Evolutionary conservation across 2,888 invertebrate species (phyloP), one percentile per base, ranked within the genome.

Genomic region (Tanytarsus gracilentus): DNA sequence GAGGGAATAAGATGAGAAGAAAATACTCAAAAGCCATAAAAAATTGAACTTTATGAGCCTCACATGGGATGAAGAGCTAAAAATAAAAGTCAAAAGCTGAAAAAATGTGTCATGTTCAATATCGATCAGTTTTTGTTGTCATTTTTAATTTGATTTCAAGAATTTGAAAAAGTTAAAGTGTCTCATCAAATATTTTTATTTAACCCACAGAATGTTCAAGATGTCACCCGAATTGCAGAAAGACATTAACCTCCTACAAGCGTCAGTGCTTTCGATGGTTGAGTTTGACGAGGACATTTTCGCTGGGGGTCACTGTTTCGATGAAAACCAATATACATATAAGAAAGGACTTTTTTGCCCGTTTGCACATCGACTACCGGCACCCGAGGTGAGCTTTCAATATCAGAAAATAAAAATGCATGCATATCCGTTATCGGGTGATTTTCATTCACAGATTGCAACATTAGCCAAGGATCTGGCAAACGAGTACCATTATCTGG

Each of bases 241-340:
- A 65, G 91, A 91, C 27, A 92, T 95, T 69, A 93, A 93, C 72
- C 76, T 96, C 21, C 78, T 95, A 49, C 94, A 94, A 70, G 88
- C 93, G 0, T 88, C 88, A 56, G 89, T 96, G 2, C 81, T 93
- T 66, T 88, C 91, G 9, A 90, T 94, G 88, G 89, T 94, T 0
- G 94, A 95, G 70, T 92, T 94, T 66, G 94, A 95, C 70, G 88
- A 92, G 67, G 92, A 94, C 69, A 92, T 96, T 64, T 96, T 95
- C 69, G 95, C 90, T 2, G 95, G 91, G 9, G 96, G 96, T 3
- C 95, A 96, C 71, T 96, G 95, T 70, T 95, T 96, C 71, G 95
- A 95, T 71, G 85, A 88, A 72, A 80, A 85, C 65, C 88, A 93
- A 70, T 95, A 93, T 72, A 73, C 74, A 0, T 66, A 70, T 1